Evolutionary conservation across 2,888 invertebrate genomes (phyloP).

Genomic region (Philereme transversata): DNA sequence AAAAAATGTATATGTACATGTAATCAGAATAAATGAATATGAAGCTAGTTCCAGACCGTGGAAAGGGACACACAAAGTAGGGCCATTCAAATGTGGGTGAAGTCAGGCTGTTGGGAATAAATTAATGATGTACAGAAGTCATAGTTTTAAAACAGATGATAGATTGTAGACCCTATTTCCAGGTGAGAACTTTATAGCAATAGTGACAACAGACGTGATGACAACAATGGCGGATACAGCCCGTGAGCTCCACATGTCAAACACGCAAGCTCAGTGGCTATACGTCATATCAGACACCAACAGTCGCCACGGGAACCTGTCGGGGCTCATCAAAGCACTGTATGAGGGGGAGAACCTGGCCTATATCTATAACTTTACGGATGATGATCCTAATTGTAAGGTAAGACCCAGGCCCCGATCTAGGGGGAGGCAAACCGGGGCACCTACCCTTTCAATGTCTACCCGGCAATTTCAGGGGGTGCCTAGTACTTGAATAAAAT

Average conservation of each 20-base stretch:
- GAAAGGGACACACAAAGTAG: too few species aligned
- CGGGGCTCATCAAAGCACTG: slow-evolving; percentile 82
- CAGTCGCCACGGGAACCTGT: slow-evolving; percentile 74
- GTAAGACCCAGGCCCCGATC: slow-evolving; percentile 54
- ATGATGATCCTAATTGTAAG: slow-evolving; percentile 76
- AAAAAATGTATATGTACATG: too few species aligned
- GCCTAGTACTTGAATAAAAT: too few species aligned
- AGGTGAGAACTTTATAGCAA: slow-evolving; percentile 85
- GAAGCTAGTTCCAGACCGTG: too few species aligned
- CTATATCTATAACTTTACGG: slow-evolving; percentile 88
- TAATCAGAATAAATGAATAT: too few species aligned
- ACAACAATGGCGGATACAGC: slow-evolving; percentile 88
- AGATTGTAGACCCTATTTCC: slow-evolving; percentile 5
- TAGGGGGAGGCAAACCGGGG: too few species aligned
- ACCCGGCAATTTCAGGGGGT: too few species aligned
- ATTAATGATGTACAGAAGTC: too few species aligned
- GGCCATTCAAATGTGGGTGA: too few species aligned
- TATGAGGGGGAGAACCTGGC: slow-evolving; percentile 92
- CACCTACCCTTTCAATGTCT: too few species aligned
- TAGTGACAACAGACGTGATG: slow-evolving; percentile 85
- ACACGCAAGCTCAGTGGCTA: slow-evolving; percentile 92
- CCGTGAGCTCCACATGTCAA: slow-evolving; percentile 86
- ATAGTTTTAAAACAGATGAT: too few species aligned
- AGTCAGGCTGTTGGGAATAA: too few species aligned
- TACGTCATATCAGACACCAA: slow-evolving; percentile 88